Evolutionary conservation across 2,888 invertebrate species (phyloP).

Genomic region (Thymelicus lineola): DNA sequence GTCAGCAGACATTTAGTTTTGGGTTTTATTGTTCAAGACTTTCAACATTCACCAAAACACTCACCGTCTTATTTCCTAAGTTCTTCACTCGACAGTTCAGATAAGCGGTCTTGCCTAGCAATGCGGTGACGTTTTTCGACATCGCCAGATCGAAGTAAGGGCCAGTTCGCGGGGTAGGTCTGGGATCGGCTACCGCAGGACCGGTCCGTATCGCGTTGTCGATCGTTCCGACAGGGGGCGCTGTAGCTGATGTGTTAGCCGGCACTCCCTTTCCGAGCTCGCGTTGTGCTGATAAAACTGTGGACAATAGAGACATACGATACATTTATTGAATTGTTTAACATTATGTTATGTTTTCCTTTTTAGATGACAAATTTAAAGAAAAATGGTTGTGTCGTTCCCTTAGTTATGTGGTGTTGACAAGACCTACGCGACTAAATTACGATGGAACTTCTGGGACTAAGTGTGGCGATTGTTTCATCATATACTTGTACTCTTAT

Average conservation of each 20-base stretch:
- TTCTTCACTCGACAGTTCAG: slow-evolving; percentile 96
- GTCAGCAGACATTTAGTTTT: too few relatives aligned
- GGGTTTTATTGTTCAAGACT: neutral
- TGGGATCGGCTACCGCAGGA: slow-evolving; percentile 65
- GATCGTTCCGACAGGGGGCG: slow-evolving; percentile 81
- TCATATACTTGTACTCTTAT: too few relatives aligned
- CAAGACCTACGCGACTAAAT: too few relatives aligned
- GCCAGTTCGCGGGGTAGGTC: slow-evolving; percentile 85
- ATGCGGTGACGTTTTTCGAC: slow-evolving; percentile 91
- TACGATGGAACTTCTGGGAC: too few relatives aligned
- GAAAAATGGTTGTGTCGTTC: too few relatives aligned
- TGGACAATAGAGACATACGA: slow-evolving; percentile 31
- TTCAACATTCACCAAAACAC: slow-evolving; percentile 56
- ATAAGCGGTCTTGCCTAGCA: slow-evolving; percentile 95
- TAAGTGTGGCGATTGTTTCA: too few relatives aligned
- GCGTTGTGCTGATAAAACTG: slow-evolving; percentile 80
- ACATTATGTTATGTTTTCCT: too few relatives aligned
- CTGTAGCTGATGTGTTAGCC: slow-evolving; percentile 70
- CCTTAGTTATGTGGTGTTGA: too few relatives aligned
- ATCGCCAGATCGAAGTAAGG: slow-evolving; percentile 91
- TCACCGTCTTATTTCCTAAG: slow-evolving; percentile 95
- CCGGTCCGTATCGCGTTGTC: slow-evolving; percentile 76
- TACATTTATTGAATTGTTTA: neutral
- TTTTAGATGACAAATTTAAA: too few relatives aligned
- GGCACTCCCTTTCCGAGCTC: slow-evolving; percentile 73